Base-by-base conservation (phyloP, 2,888 invertebrate genomes). In the Drosophila sordidula region DNA sequence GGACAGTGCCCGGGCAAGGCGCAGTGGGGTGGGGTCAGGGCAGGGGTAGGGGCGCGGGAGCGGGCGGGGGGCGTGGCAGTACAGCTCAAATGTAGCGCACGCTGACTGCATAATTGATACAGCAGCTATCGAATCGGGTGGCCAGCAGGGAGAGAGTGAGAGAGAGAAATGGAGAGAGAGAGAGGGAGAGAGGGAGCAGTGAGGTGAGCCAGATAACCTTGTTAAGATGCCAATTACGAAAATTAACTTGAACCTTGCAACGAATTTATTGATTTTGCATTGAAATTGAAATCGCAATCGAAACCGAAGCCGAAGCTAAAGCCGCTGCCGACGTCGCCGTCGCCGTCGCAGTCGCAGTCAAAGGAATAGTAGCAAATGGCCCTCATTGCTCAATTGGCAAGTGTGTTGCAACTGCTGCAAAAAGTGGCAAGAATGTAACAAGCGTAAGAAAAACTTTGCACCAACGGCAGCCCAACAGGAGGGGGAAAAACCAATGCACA, bases 191-290 rank as follows among this genome's bases (percentile, higher is more conserved):
- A 3, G 5, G 11, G 11, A 18, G 6, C n/a, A 18, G 11, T 12
- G 16, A 22, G 36, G 8, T 57, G 51, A 16, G 51, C 82, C 82
- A 82, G 83, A 84, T 88, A 84, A 83, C 89, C 84, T 80, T 86
- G 84, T 84, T 84, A 88, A 88, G 83, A 88, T 88, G 84, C 88
- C 84, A 84, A 84, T 84, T 84, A 84, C 84, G 80, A 88, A 84
- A 84, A 84, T 84, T 84, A 84, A 84, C 84, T 84, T 84, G 86
- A 76, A 73, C 85, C 79, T 69, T 67, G 64, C 52, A 70, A 62
- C 78, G 66, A 80, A 82, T 86, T 82, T 86, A 84, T 84, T 86
- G 88, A 84, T 84, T 84, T 88, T 78, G 85, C 85, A 85, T 77
- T 72, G 68, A 64, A 83, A 78, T 74, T 77, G 74, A 68, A 83